Percentiles rank a stretch among this genome's conserved stretches.
phyloP scores from a whole-genome alignment of 2,113 vertebrate species.

The Caranx melampygus region DNA sequence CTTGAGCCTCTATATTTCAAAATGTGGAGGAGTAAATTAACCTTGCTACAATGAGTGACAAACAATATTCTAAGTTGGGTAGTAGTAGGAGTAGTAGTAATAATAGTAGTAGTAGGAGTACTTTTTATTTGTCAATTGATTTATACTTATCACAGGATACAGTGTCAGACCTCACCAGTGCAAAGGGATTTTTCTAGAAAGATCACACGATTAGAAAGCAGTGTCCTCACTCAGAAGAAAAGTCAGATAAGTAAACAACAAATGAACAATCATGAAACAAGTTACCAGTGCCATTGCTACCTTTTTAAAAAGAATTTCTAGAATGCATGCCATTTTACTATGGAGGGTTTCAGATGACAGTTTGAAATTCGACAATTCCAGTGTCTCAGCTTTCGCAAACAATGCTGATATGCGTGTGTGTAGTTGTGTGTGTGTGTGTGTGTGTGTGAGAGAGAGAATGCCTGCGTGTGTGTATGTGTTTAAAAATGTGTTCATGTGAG shows the following conservation, averaged over 20 bases:
- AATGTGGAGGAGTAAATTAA: slow-evolving; percentile 85
- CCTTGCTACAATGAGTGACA: slow-evolving; percentile 82
- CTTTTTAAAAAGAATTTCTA: slow-evolving; percentile 81
- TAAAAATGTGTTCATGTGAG: slow-evolving; percentile 18
- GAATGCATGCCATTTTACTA: slow-evolving; percentile 85
- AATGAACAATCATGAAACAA: slow-evolving; percentile 81
- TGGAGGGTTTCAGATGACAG: slow-evolving; percentile 76
- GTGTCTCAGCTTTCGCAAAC: slow-evolving; percentile 74
- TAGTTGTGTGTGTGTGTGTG: slow-evolving; percentile 44
- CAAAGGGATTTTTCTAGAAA: slow-evolving; percentile 83
- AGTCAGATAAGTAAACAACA: slow-evolving; percentile 81
- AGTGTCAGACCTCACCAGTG: slow-evolving; percentile 82
- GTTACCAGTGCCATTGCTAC: slow-evolving; percentile 83
- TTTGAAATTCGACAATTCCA: slow-evolving; percentile 74
- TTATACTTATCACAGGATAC: slow-evolving; percentile 78
- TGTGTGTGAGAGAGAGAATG: slow-evolving; percentile 46
- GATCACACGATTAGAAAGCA: slow-evolving; percentile 83
- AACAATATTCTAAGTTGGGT: slow-evolving; percentile 79
- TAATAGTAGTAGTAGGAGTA: slow-evolving; percentile 43
- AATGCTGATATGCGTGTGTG: slow-evolving; percentile 56
- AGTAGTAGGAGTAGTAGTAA: slow-evolving; percentile 56
- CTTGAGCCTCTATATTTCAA: slow-evolving; percentile 82
- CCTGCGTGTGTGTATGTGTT: slow-evolving; percentile 46
- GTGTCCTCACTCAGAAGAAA: slow-evolving; percentile 80
- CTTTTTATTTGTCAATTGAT: slow-evolving; percentile 67